phyloP scores from a whole-genome alignment of 2,113 vertebrate genomes.

The Catharus fuscescens region DNA sequence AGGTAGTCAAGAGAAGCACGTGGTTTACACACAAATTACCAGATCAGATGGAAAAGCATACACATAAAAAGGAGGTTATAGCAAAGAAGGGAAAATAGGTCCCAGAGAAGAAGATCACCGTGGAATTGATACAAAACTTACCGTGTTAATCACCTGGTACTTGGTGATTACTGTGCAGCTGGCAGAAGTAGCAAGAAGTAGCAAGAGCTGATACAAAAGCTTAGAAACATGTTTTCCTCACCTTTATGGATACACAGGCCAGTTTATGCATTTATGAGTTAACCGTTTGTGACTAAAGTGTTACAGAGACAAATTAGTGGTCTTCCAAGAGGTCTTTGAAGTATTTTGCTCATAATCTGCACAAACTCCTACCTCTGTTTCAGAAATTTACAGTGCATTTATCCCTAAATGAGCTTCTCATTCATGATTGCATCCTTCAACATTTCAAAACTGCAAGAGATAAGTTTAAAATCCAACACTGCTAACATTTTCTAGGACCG shows the following conservation, averaged over 20 bases:
- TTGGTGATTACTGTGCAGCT: neutral
- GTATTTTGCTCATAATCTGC: neutral
- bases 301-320: neutral
- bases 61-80: neutral
- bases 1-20: neutral
- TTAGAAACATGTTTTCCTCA: neutral
- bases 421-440: neutral
- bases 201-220: neutral
- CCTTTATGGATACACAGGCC: neutral
- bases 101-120: fast-evolving
- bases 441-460: neutral
- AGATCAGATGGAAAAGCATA: neutral
- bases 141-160: neutral
- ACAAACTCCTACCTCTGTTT: neutral
- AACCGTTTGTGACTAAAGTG: neutral
- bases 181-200: neutral
- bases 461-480: neutral
- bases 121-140: neutral
- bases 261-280: neutral
- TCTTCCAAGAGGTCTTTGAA: neutral
- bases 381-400: neutral
- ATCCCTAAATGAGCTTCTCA: neutral
- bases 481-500: neutral
- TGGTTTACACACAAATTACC: neutral
- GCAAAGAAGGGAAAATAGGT: neutral